Conservation (phyloP, 2,888 invertebrate genomes). For the Ecdyonurus torrentis region DNA sequence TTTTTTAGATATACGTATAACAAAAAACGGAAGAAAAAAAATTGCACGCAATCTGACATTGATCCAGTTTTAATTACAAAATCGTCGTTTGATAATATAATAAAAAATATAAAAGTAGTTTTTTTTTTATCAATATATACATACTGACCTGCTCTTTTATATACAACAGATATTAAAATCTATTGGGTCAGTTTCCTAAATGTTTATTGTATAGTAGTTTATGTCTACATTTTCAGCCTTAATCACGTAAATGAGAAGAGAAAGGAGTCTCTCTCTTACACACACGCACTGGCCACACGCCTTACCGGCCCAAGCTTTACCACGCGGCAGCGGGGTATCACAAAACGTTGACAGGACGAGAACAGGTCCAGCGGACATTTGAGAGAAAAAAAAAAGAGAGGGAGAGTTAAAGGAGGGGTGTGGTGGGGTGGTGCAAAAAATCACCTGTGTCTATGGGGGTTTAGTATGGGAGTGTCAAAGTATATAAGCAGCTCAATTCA, state of each 20-base stretch:
- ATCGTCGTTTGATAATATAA: too few relatives aligned
- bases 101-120: too few relatives aligned
- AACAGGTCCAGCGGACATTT: not conserved
- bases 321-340: not conserved
- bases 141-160: not conserved
- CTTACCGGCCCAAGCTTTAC: not conserved
- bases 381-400: too few relatives aligned
- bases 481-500: not conserved
- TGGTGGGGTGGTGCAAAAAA: not conserved
- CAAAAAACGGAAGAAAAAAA: too few relatives aligned
- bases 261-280: not conserved
- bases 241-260: not conserved
- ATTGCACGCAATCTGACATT: too few relatives aligned
- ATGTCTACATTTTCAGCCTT: not conserved
- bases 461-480: not conserved
- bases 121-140: not conserved
- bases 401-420: not conserved
- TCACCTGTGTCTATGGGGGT: too few relatives aligned
- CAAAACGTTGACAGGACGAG: not conserved
- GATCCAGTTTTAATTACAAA: too few relatives aligned
- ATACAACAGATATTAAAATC: not conserved
- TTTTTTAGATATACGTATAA: too few relatives aligned
- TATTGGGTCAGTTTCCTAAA: not conserved
- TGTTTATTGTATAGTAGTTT: not conserved
- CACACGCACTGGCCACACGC: too few relatives aligned